phyloP scores from a whole-genome alignment of 1,140 invertebrate species.

The Macrocentrus cingulum region DNA sequence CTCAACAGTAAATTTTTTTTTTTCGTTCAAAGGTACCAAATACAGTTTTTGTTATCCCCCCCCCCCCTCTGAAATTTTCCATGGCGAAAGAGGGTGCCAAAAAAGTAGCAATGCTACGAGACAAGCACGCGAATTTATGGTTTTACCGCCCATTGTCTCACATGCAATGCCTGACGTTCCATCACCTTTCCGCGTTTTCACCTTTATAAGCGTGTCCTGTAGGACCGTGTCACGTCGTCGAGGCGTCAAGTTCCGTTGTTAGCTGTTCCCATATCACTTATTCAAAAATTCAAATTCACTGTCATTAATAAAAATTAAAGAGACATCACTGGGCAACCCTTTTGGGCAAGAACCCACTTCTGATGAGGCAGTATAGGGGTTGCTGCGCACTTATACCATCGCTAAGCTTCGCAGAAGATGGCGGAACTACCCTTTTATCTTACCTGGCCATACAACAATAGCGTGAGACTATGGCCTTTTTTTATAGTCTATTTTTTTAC shows the following conservation, averaged over 20 bases:
- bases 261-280: conserved; percentile 45
- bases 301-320: conserved; percentile 63
- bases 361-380: not conserved
- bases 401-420: not conserved
- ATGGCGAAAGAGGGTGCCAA: too few species aligned
- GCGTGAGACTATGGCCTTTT: conserved; percentile 55
- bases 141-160: not conserved
- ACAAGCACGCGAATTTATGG: not conserved
- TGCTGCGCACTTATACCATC: conserved; percentile 9
- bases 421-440: conserved; percentile 53
- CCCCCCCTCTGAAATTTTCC: too few species aligned
- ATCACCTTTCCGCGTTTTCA: conserved; percentile 20
- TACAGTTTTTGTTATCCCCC: too few species aligned
- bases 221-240: conserved; percentile 33
- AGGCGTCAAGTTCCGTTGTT: conserved; percentile 12
- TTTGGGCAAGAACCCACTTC: conserved; percentile 8
- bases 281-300: too few species aligned
- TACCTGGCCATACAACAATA: conserved; percentile 55
- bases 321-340: conserved; percentile 51
- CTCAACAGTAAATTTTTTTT: too few species aligned
- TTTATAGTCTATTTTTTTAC: too few species aligned
- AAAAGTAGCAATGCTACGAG: too few species aligned
- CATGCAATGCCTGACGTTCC: conserved; percentile 18
- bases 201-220: conserved; percentile 18
- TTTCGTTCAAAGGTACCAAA: too few species aligned